These are phyloP conservation scores for Danio aesculapii DNA, from an alignment of 2,797 vertebrate species.

Conservation along the genomic window DNA sequence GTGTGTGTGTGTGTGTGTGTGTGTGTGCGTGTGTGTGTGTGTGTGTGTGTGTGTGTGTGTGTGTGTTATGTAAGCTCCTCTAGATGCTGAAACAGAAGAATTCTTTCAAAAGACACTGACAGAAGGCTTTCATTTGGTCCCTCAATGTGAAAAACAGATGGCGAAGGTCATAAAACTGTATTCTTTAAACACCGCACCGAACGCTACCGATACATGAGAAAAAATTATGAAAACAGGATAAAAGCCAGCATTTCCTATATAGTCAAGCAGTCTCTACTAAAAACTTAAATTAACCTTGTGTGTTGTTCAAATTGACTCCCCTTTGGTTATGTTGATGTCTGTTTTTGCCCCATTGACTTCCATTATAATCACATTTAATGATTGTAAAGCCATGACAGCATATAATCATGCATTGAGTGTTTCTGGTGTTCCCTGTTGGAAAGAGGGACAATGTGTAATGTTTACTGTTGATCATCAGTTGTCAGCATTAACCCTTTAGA, in stretches of 20 bases:
- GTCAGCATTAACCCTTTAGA: too few species aligned
- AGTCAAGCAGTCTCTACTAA: not conserved
- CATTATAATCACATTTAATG: too few species aligned
- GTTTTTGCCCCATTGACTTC: too few species aligned
- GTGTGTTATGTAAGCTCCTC: constrained; percentile 29
- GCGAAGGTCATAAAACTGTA: constrained; percentile 8
- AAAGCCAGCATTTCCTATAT: not conserved
- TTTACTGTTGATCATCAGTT: too few species aligned
- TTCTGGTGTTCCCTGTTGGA: too few species aligned
- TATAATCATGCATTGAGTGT: too few species aligned
- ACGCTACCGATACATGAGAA: not conserved
- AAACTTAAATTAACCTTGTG: not conserved
- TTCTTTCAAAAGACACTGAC: constrained; percentile 22
- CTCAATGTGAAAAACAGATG: constrained; percentile 27
- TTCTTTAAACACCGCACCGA: not conserved
- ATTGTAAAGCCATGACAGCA: too few species aligned
- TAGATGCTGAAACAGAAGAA: constrained; percentile 26
- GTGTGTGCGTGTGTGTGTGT: not conserved
- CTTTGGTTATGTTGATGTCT: too few species aligned
- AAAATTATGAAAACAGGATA: not conserved
- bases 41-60: not conserved
- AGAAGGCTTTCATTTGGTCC: constrained; percentile 15
- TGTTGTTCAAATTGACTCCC: too few species aligned
- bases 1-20: not conserved
- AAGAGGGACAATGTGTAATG: too few species aligned